These are phyloP conservation scores for Otocyon megalotis DNA, from an alignment of 2,113 vertebrate genomes.

Conservation along the genomic window DNA sequence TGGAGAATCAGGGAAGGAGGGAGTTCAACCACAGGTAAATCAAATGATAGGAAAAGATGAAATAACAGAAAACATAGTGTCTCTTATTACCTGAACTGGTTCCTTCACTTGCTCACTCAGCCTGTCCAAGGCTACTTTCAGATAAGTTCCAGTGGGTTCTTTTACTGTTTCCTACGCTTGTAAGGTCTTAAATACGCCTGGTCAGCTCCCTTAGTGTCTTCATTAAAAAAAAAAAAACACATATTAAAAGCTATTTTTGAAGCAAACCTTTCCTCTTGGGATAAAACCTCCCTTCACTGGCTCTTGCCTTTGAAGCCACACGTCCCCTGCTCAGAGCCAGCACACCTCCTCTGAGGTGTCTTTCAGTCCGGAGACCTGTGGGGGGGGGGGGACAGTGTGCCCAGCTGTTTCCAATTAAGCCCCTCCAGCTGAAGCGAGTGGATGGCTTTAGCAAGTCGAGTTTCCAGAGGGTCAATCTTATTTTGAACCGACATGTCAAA, in stretches of 20 bases:
- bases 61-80: background rate
- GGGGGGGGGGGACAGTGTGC: background rate
- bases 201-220: background rate
- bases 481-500: conserved; percentile 59
- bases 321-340: background rate
- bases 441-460: conserved; percentile 49
- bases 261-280: conserved; percentile 16
- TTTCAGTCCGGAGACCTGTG: conserved; percentile 8
- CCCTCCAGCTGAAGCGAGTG: background rate
- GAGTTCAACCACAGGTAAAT: background rate
- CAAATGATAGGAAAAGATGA: background rate
- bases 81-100: fast-evolving
- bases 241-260: conserved; percentile 34
- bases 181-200: background rate
- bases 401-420: conserved; percentile 57
- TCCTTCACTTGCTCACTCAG: background rate
- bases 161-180: background rate
- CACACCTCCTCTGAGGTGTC: background rate
- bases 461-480: conserved; percentile 62
- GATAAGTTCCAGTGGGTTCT: background rate
- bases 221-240: background rate
- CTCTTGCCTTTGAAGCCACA: background rate
- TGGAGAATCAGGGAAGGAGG: background rate
- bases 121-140: background rate
- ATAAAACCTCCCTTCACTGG: background rate